A percentile compares a stretch with the other conserved stretches of the same genome.
Conservation (phyloP, 1,140 invertebrate genomes). For the Helicoverpa zea region DNA sequence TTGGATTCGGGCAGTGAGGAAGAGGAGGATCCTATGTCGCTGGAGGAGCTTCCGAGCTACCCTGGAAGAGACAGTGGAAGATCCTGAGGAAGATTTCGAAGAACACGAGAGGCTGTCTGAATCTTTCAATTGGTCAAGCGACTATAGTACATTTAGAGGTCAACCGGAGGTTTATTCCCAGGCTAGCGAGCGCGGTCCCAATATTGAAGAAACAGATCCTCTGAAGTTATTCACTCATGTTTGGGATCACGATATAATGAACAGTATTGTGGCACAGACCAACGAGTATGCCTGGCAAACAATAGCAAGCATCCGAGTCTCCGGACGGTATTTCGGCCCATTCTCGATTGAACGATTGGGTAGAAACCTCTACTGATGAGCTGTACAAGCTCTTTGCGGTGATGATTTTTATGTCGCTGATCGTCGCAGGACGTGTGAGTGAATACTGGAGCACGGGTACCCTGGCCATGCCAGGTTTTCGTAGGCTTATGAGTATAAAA, state of each 20-base stretch:
- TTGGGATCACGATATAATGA: neutral
- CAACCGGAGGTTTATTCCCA: no score
- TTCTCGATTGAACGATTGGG: conserved; percentile 1
- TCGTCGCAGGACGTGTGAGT: neutral
- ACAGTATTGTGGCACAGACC: neutral
- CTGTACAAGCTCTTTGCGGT: neutral
- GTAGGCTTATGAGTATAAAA: conserved; percentile 12
- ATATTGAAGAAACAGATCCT: neutral
- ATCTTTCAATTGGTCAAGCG: no score
- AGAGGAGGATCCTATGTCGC: no score
- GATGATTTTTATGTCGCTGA: conserved; percentile 5
- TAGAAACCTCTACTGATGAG: conserved; percentile 13
- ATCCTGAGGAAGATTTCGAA: no score
- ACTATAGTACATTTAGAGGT: no score
- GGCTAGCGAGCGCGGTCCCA: no score
- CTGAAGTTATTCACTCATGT: neutral
- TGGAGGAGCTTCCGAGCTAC: no score
- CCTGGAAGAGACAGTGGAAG: no score
- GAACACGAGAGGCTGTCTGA: no score
- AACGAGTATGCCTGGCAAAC: conserved; percentile 9
- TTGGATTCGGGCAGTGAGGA: no score
- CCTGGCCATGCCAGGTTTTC: conserved; percentile 18
- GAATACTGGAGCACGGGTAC: conserved; percentile 6
- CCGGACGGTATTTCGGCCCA: neutral
- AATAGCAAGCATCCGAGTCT: neutral